A percentile compares a stretch with the other conserved stretches of the same genome.
phyloP scores from a whole-genome alignment of 2,888 invertebrate species.

The Cremastobaeus sp. region DNA sequence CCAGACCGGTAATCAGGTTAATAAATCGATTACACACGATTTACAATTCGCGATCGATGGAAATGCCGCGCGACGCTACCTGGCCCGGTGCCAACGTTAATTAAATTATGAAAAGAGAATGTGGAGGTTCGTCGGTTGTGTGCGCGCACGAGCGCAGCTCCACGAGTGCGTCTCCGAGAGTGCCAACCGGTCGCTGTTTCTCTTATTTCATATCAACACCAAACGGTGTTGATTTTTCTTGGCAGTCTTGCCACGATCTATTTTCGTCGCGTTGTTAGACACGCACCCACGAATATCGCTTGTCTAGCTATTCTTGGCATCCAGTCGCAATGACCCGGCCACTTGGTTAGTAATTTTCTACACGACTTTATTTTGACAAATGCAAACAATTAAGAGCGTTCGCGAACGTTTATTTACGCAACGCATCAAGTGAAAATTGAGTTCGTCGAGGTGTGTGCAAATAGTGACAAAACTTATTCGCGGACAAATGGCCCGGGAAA shows the following conservation, averaged over 20 bases:
- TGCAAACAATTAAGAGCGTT: conserved; percentile 41
- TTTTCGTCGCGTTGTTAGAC: conserved; percentile 12
- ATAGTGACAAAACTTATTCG: conserved; percentile 4
- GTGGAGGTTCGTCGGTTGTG: conserved; percentile 14
- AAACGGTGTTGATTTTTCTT: conserved; percentile 46
- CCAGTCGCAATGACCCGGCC: conserved; percentile 11
- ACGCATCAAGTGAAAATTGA: conserved; percentile 5
- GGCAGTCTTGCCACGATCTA: conserved; percentile 12
- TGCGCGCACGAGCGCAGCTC: conserved; percentile 10
- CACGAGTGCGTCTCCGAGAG: conserved; percentile 5
- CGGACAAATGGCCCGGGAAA: too few relatives aligned
- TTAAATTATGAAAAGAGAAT: conserved; percentile 41
- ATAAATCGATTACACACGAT: conserved; percentile 25
- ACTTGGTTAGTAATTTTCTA: conserved; percentile 29
- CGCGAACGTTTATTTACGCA: conserved; percentile 23
- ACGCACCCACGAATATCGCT: conserved; percentile 19
- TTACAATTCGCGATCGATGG: conserved; percentile 28
- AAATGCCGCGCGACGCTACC: conserved; percentile 11
- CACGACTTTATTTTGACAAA: conserved; percentile 39
- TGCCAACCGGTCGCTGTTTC: conserved; percentile 15
- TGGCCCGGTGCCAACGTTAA: conserved; percentile 46
- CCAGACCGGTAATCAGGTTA: conserved; percentile 18
- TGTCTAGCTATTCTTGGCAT: conserved; percentile 38
- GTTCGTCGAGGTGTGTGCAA: conserved; percentile 19
- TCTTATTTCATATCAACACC: conserved; percentile 42